Evolutionary conservation across 2,797 vertebrate species (phyloP), one percentile per base, ranked within the genome.

Genomic region (Thalassophryne amazonica): DNA sequence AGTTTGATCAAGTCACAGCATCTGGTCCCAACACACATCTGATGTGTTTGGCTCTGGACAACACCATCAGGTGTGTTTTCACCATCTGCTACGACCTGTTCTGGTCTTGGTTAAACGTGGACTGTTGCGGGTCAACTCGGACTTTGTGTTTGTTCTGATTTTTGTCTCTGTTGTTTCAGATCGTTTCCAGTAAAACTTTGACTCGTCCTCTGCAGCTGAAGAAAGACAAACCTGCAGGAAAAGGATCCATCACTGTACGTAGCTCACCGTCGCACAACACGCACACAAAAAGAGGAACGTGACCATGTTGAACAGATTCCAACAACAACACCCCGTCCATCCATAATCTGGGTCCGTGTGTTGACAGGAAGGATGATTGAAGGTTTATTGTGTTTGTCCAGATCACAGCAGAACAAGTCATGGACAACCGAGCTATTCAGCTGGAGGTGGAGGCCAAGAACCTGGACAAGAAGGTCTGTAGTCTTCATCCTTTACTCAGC

Each of bases 401-500:
- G 95, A 58, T 99, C 64, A 82, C 87, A 17, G 94, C 94, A 30
- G 94, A 95, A 50, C 94, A 98, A 80, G 76, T 98, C 12, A 95
- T 92, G 60, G 95, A 97, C 75, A 93, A 88, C 54, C 90, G 92
- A 61, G 78, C 90, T 55, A 86, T 96, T 12, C 84, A 82, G 42
- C 51, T 98, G 73, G 94, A 98, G 60, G 36, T 91, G n/a, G 93
- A 94, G 66, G 95, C 95, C 38, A 92, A 76, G 81, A 94, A 91
- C 53, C 86, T 99, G 21, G 95, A 98, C 68, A 97, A 97, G 59
- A 98, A 98, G 92, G 94, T 97, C n/a, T 6, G 2, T 22, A 1
- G 27, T 33, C 4, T 10, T 34, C 30, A 2, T 33, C 22, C 9
- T 30, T 17, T 4, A 1, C 3, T 12, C n/a, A n/a, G n/a, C n/a